Evolutionary conservation across 2,797 vertebrate genomes (phyloP).

Genomic region (Mycteria americana): DNA sequence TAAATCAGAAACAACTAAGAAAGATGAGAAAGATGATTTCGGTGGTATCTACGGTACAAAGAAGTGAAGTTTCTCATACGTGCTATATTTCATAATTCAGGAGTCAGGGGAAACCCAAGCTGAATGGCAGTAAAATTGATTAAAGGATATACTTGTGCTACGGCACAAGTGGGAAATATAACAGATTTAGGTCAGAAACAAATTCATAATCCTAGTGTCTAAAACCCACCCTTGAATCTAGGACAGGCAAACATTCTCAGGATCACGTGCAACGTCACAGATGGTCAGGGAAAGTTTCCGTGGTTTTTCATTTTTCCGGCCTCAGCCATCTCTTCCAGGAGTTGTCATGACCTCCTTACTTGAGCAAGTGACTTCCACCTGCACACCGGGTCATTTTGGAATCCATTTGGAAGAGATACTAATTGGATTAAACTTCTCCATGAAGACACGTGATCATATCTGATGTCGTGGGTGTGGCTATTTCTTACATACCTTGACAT

Average conservation of each 20-base stretch:
- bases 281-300: accelerated
- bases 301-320: neutral
- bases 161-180: neutral
- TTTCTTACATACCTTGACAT: neutral
- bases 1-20: accelerated
- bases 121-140: neutral
- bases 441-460: accelerated
- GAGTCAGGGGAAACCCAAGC: neutral
- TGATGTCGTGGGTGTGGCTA: neutral
- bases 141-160: neutral
- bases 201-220: neutral
- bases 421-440: neutral
- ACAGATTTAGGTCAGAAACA: neutral
- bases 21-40: neutral
- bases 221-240: neutral
- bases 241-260: neutral
- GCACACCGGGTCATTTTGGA: neutral
- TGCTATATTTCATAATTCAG: neutral
- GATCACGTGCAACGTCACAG: neutral
- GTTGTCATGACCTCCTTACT: neutral
- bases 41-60: neutral
- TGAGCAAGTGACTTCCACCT: neutral
- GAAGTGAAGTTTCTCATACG: neutral
- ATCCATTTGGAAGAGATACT: accelerated
- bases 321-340: neutral